phyloP scores from a whole-genome alignment of 1,140 invertebrate genomes.

The Carcinoscorpius rotundicauda region DNA sequence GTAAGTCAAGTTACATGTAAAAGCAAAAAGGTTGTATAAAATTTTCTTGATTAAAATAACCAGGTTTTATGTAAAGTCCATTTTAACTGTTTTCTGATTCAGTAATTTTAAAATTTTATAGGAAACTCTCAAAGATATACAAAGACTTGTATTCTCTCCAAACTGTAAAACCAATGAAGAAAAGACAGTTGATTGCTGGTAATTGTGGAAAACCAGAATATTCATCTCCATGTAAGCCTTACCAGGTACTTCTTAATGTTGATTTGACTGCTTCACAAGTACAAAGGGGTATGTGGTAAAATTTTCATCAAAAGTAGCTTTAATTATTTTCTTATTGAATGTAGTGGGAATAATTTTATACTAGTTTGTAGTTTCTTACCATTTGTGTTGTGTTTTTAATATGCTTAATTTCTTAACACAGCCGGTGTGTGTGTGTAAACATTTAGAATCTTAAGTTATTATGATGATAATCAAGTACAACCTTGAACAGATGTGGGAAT shows the following conservation, averaged over 20 bases:
- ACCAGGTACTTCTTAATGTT: conserved; percentile 42
- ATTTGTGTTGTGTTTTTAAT: background rate
- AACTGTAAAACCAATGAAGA: conserved; percentile 44
- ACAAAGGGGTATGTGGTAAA: background rate
- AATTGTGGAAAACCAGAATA: conserved; percentile 53
- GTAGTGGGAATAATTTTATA: too few species aligned
- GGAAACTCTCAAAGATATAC: conserved; percentile 10
- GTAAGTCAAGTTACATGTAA: too few species aligned
- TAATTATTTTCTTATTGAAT: too few species aligned
- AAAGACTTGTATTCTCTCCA: conserved; percentile 31
- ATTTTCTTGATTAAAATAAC: too few species aligned
- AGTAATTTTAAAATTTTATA: too few species aligned
- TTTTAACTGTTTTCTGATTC: too few species aligned
- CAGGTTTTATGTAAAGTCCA: too few species aligned
- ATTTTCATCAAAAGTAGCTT: too few species aligned
- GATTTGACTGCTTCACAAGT: background rate
- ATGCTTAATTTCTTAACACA: background rate
- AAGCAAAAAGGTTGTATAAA: too few species aligned
- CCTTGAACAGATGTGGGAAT: conserved; percentile 60
- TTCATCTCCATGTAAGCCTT: conserved; percentile 53
- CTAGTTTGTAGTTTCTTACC: too few species aligned
- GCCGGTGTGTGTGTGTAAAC: background rate
- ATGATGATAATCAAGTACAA: background rate
- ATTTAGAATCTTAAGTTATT: background rate
- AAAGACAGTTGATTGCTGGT: conserved; percentile 43